A percentile compares a stretch with the other conserved stretches of the same genome.
Conservation (phyloP, 2,797 vertebrate genomes). For the Carduelis carduelis region DNA sequence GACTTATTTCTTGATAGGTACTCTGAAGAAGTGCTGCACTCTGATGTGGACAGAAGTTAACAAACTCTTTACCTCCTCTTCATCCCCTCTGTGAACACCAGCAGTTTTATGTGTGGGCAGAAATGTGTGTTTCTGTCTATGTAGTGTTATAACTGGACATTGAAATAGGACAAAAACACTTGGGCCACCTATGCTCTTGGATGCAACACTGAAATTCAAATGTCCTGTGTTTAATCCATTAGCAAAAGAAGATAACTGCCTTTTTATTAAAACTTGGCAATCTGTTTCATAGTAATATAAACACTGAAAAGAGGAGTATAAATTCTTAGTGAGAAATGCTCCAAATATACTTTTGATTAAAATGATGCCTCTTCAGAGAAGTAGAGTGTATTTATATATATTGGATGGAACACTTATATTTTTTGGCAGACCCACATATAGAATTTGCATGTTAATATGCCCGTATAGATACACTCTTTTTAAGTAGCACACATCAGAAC, state of each 20-base stretch:
- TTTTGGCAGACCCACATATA: slow-evolving; percentile 54
- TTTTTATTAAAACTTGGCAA: slow-evolving; percentile 67
- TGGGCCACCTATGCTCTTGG: not conserved
- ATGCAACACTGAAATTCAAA: slow-evolving; percentile 27
- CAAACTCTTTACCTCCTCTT: not conserved
- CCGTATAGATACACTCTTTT: slow-evolving; percentile 19
- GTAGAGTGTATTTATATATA: slow-evolving; percentile 58
- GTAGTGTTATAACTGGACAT: not conserved
- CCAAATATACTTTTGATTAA: slow-evolving; percentile 65
- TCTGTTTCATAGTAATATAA: slow-evolving; percentile 54
- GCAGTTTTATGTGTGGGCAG: not conserved
- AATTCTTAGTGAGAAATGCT: slow-evolving; percentile 45
- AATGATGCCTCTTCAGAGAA: slow-evolving; percentile 62
- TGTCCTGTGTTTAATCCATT: slow-evolving; percentile 36
- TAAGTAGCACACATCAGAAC: slow-evolving; percentile 53
- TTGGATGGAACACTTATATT: slow-evolving; percentile 49
- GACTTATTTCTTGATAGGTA: not conserved
- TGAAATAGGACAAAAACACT: slow-evolving; percentile 1
- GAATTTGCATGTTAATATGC: slow-evolving; percentile 63
- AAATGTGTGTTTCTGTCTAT: not conserved
- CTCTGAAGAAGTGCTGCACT: not conserved
- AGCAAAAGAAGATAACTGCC: slow-evolving; percentile 63
- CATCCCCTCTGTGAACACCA: not conserved
- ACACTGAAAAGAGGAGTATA: slow-evolving; percentile 57
- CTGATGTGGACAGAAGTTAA: not conserved